Evolutionary conservation across 2,888 invertebrate species (phyloP), one percentile per base, ranked within the genome.

Genomic region (Meteorus colon): DNA sequence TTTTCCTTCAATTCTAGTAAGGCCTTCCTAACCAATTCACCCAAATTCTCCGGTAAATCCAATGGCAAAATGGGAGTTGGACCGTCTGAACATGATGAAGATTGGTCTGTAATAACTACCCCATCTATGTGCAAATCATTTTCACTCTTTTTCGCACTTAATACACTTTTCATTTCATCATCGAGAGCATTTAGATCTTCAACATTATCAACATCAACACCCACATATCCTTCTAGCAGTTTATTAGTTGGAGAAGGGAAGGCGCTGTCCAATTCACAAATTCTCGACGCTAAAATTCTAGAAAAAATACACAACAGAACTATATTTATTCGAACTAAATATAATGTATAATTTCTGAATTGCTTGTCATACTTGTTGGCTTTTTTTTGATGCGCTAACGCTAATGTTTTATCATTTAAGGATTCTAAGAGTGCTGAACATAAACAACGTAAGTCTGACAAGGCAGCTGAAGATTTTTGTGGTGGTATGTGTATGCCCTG

Each of bases 371-470:
- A 88, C 85, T 86, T 91, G 89, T 97, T 97, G 5, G 96, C 95
- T 90, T 96, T 95, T 84, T 95, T 93, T 84, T 96, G 96, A 90
- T 97, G 97, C 79, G 94, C 93, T 37, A 97, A 89, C 1, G 96
- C 96, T 76, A 96, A 91, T 68, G 94, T 95, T 90, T 97, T 97
- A 86, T 97, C 97, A 89, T 95, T 96, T 51, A 97, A 91, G 66
- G 96, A 94, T 87, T 97, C 97, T 83, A 97, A 91, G 55, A 97
- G 90, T 6, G 96, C 96, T 71, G 94, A 90, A 81, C 96, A 95
- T 24, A 97, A 90, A 1, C 95, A 94, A 84, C 95, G 94, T 62
- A 96, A 90, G 89, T 97, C 96, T 16, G 93, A 91, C 79, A 95
- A 92, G 1, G 95, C 95, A 81, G 93, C 93, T 14, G 92, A 91